Evolutionary conservation across 2,113 vertebrate species (phyloP).

Genomic region (Fukomys damarensis): DNA sequence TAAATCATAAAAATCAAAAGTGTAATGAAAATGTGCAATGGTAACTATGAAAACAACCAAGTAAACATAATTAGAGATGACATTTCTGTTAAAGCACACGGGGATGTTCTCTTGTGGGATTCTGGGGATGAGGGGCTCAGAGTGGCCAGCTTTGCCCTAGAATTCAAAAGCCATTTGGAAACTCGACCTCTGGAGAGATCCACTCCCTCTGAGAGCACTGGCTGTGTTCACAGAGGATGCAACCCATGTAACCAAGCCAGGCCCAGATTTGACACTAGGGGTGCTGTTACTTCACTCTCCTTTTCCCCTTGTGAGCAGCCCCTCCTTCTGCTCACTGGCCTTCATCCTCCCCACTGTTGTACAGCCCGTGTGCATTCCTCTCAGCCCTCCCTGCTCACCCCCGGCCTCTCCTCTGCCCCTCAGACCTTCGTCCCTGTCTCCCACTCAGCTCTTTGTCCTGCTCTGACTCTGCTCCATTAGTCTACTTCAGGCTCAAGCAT

Average conservation of each 20-base stretch:
- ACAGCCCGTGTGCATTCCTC: not conserved
- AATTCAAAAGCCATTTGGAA: not conserved
- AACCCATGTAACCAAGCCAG: not conserved
- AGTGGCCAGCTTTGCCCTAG: not conserved
- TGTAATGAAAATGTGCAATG: not conserved
- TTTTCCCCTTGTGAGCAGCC: not conserved
- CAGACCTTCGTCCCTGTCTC: not conserved
- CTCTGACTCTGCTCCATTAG: not conserved
- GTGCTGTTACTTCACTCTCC: not conserved
- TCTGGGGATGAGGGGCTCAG: not conserved
- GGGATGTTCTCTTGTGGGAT: not conserved
- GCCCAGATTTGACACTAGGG: not conserved
- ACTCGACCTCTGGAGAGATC: not conserved
- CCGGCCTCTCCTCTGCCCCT: not conserved
- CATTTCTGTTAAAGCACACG: not conserved
- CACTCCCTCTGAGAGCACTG: not conserved
- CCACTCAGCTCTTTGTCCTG: not conserved
- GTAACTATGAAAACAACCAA: not conserved
- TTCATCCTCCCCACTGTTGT: not conserved
- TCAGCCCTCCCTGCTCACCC: not conserved
- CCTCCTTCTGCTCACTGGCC: not conserved
- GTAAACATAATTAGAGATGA: not conserved
- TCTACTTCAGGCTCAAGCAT: not conserved
- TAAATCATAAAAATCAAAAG: not conserved
- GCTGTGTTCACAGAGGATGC: not conserved